Base-by-base conservation (phyloP, 2,113 vertebrate genomes). In the Caranx ignobilis region DNA sequence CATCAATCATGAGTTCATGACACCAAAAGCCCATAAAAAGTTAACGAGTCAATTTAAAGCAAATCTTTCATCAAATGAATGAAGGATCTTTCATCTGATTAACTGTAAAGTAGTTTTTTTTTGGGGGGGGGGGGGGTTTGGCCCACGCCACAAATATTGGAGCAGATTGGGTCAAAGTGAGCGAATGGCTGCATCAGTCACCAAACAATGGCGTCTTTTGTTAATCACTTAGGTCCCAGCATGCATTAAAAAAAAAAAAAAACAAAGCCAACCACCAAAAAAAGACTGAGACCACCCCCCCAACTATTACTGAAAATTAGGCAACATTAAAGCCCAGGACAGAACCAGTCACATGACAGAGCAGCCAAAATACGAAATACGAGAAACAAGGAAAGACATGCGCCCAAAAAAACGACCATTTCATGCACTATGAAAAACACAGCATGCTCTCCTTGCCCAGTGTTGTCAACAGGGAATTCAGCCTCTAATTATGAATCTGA, bases 381-480 rank as follows among this genome's bases (percentile, higher is more conserved):
- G 41, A 60, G 73, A 71, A 82, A 74, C 31, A 59, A 66, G 43
- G 50, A 57, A 60, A 66, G 67, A 66, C 71, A 87, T 82, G 85
- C 88, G 81, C 32, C 9, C 13, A 37, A 71, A 83, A 81, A 65
- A 81, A 62, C 31, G 15, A 68, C 57, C 7, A 43, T 73, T 84
- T 69, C 90, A 91, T 92, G 89, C 85, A 82, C 19, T 11, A 64
- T 67, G 57, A 83, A 75, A 83, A 68, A 72, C 72, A 83, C 55
- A 67, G 45, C 74, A 87, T 75, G 71, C 77, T 65, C 39, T 37
- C 35, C 50, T 63, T 52, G 37, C 65, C 75, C 65, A 68, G 41
- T 71, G 67, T 45, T 74, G 88, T 82, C 93, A 92, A 84, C 91
- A 94, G 90, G 84, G 87, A 93, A 94, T 83, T 93, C 93, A 92